Evolutionary conservation across 2,888 invertebrate genomes (phyloP).

Genomic region (Tortricodes alternella): DNA sequence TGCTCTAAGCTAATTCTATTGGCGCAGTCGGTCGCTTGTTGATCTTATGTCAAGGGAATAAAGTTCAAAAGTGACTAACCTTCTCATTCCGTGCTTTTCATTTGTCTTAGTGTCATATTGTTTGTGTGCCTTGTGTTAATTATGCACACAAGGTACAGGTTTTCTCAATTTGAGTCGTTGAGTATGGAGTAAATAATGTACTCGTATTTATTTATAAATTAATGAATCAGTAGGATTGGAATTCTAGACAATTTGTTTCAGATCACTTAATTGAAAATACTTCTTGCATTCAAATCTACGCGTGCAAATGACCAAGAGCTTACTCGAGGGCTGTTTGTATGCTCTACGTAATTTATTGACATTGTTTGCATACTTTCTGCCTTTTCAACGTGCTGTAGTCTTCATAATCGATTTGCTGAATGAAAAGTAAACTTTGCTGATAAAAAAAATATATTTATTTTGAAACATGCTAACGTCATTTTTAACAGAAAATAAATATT

Average conservation of each 20-base stretch:
- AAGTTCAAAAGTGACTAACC: too few relatives aligned
- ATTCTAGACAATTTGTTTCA: slow-evolving; percentile 1
- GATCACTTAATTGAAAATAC: not conserved
- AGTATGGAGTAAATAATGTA: too few relatives aligned
- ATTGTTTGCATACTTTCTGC: slow-evolving; percentile 23
- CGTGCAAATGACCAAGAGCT: not conserved
- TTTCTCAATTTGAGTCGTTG: too few relatives aligned
- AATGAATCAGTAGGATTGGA: too few relatives aligned
- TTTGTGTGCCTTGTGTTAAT: too few relatives aligned
- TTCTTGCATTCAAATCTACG: not conserved
- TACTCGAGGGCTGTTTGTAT: slow-evolving; percentile 2
- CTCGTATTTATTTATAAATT: too few relatives aligned
- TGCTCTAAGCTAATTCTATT: slow-evolving; percentile 8
- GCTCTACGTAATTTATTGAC: slow-evolving; percentile 19
- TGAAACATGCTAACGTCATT: too few relatives aligned
- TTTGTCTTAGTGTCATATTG: too few relatives aligned
- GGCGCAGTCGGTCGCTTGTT: slow-evolving; percentile 22
- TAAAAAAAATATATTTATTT: not conserved
- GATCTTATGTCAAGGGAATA: too few relatives aligned
- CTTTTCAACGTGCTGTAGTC: slow-evolving; percentile 13
- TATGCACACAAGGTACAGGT: too few relatives aligned
- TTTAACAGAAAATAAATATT: too few relatives aligned
- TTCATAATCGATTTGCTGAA: slow-evolving; percentile 17
- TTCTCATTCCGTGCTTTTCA: too few relatives aligned
- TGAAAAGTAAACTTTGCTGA: not conserved